A percentile compares a stretch with the other conserved stretches of the same genome.
Conservation (phyloP, 1,140 invertebrate genomes). For the Bombus haemorrhoidalis region DNA sequence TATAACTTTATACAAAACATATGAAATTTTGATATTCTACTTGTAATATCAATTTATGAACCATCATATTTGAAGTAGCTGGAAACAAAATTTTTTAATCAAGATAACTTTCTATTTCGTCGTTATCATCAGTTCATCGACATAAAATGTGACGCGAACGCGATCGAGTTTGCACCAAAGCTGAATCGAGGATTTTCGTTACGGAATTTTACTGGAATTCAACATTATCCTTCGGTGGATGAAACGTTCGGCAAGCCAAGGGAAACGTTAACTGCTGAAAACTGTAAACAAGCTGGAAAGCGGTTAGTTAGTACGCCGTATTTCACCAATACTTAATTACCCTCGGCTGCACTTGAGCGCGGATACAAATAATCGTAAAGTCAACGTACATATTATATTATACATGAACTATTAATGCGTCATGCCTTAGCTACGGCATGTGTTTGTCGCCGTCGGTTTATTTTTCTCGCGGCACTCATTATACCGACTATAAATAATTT, state of each 20-base stretch:
- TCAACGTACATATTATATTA: slow-evolving; percentile 39
- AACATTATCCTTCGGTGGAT: not conserved
- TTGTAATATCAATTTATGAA: too few species aligned
- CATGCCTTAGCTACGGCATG: slow-evolving; percentile 11
- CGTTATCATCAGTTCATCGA: not conserved
- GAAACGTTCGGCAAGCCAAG: not conserved
- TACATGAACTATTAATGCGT: slow-evolving; percentile 42
- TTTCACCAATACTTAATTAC: slow-evolving; percentile 55
- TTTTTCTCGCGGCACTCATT: not conserved
- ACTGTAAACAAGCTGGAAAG: slow-evolving; percentile 34
- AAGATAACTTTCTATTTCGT: not conserved
- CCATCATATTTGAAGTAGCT: too few species aligned
- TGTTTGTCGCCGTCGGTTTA: slow-evolving; percentile 39
- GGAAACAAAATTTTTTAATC: not conserved
- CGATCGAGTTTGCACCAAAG: not conserved
- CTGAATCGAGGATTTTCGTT: not conserved
- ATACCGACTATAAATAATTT: slow-evolving; percentile 39
- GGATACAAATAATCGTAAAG: slow-evolving; percentile 47
- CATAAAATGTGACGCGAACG: not conserved
- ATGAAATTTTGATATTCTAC: too few species aligned
- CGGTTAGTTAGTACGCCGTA: slow-evolving; percentile 54
- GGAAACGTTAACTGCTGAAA: slow-evolving; percentile 21
- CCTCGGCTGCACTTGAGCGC: slow-evolving; percentile 22
- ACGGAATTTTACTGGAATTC: not conserved
- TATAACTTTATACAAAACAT: too few species aligned